Conservation (phyloP, 2,888 invertebrate species). For the Microchrysa polita region DNA sequence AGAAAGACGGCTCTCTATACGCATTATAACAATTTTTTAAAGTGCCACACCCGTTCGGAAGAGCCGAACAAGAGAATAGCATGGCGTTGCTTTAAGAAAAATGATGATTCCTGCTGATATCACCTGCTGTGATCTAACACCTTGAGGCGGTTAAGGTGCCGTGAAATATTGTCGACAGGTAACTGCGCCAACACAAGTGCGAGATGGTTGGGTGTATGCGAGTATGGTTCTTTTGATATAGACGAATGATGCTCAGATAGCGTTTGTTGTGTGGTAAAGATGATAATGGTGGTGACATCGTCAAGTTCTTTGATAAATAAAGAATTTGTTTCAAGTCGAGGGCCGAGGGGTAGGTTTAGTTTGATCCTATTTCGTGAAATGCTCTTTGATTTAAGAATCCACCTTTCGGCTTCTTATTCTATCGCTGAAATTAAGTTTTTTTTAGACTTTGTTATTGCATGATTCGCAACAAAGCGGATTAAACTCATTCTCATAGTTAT, state of each 20-base stretch:
- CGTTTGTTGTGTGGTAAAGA: not conserved
- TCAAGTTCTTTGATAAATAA: too few species aligned
- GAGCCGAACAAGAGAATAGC: conserved; percentile 1
- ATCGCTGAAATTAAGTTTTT: too few species aligned
- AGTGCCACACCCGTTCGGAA: conserved; percentile 20
- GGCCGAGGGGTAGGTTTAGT: too few species aligned
- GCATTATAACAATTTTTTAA: not conserved
- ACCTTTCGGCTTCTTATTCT: too few species aligned
- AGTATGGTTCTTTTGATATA: not conserved
- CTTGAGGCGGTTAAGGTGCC: conserved; percentile 40
- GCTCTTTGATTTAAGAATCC: too few species aligned
- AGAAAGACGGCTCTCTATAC: not conserved
- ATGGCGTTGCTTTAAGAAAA: too few species aligned
- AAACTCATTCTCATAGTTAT: too few species aligned
- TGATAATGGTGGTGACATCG: not conserved
- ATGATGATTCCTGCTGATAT: conserved; percentile 30
- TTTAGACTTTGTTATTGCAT: too few species aligned
- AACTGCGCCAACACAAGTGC: conserved; percentile 30
- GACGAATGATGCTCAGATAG: not conserved
- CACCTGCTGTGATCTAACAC: conserved; percentile 47
- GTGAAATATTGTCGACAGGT: conserved; percentile 44
- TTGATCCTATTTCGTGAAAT: too few species aligned
- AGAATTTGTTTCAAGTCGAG: too few species aligned
- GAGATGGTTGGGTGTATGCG: not conserved
- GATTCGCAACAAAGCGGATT: too few species aligned